These are phyloP conservation scores for Malachius bipustulatus DNA, from an alignment of 2,888 invertebrate genomes.

Conservation along the genomic window DNA sequence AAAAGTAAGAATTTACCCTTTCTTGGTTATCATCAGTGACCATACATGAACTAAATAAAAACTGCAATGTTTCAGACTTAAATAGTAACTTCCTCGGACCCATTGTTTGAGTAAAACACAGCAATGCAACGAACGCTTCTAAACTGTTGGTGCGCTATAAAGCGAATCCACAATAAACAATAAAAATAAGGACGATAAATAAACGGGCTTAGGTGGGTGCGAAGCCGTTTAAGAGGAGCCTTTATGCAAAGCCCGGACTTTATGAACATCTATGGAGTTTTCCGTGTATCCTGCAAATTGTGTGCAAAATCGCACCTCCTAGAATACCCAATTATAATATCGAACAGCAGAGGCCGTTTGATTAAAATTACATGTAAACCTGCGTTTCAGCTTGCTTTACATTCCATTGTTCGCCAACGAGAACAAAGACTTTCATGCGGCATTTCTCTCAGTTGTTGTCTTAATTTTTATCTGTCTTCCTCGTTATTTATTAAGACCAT, in stretches of 20 bases:
- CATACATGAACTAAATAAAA: too few species aligned
- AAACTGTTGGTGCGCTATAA: too few species aligned
- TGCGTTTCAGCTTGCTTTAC: constrained; percentile 37
- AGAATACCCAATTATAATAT: constrained; percentile 37
- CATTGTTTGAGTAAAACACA: too few species aligned
- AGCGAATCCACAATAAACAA: constrained; percentile 29
- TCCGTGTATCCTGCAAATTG: constrained; percentile 33
- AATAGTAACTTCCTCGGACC: too few species aligned
- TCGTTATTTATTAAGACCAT: constrained; percentile 30
- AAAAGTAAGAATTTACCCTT: too few species aligned
- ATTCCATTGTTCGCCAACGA: constrained; percentile 37
- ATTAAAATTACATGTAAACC: constrained; percentile 40
- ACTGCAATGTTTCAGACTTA: too few species aligned
- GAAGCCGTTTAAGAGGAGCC: constrained; percentile 31
- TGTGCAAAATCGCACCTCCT: constrained; percentile 36
- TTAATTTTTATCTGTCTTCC: constrained; percentile 32
- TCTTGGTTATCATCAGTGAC: too few species aligned
- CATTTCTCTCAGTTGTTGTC: constrained; percentile 32
- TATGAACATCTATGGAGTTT: constrained; percentile 27
- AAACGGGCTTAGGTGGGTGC: constrained; percentile 25
- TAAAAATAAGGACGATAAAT: constrained; percentile 29
- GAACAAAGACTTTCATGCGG: constrained; percentile 38
- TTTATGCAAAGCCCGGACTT: constrained; percentile 27
- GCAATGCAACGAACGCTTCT: too few species aligned
- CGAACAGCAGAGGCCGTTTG: constrained; percentile 34